Percentiles rank a stretch among this genome's conserved stretches.
Evolutionary conservation across 2,797 vertebrate species (phyloP).

Genomic region (Threskiornis aethiopicus): DNA sequence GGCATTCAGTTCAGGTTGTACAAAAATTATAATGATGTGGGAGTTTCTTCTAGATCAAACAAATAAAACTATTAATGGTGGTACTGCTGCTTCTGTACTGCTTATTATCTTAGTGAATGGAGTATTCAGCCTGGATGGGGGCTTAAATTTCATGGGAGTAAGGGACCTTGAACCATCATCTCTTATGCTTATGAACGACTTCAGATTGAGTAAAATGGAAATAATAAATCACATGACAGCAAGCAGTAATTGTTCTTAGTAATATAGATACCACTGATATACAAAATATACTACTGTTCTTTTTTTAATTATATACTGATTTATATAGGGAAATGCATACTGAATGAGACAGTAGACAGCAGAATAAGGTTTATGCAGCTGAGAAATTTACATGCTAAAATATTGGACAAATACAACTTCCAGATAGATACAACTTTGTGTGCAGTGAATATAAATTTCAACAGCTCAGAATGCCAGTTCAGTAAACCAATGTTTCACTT

Average conservation of each 20-base stretch:
- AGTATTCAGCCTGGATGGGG: background rate
- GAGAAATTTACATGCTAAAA: background rate
- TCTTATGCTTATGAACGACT: background rate
- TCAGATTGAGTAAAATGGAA: background rate
- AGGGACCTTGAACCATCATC: background rate
- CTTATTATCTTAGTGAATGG: background rate
- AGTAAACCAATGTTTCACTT: background rate
- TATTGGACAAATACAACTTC: background rate
- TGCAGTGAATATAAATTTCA: background rate
- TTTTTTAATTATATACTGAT: background rate
- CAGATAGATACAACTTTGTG: background rate
- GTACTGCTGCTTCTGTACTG: background rate
- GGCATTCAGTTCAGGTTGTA: background rate
- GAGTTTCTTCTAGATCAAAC: background rate
- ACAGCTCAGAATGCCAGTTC: background rate
- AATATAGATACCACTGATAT: background rate
- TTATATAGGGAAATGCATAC: background rate
- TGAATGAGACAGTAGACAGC: background rate
- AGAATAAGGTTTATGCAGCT: background rate
- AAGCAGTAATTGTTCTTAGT: background rate
- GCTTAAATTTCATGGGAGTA: background rate
- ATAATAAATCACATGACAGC: background rate
- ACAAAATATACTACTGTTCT: background rate
- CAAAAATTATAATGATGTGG: background rate
- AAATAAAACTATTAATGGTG: background rate